Percentiles rank a stretch among this genome's conserved stretches.
Conservation (phyloP, 1,140 invertebrate genomes). For the Pseudobourletiella spinata region DNA sequence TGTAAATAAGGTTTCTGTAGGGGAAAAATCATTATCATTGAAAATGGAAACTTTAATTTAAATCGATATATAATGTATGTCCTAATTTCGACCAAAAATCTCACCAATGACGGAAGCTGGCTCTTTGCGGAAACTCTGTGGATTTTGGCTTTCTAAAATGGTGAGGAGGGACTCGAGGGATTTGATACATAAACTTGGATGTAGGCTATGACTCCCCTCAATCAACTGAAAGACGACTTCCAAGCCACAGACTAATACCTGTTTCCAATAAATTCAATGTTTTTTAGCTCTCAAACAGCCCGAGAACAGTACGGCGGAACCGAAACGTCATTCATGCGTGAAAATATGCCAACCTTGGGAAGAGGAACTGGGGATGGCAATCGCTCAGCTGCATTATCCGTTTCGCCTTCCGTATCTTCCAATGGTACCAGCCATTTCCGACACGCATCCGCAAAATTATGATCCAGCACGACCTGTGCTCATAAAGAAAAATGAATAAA, state of each 20-base stretch:
- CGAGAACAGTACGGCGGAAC: no score
- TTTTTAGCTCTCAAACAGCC: no score
- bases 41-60: no score
- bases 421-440: conserved; percentile 37
- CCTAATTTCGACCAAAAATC: no score
- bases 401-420: conserved; percentile 56
- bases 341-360: no score
- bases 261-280: no score
- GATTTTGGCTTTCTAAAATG: conserved; percentile 79
- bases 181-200: conserved; percentile 75
- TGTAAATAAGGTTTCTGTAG: conserved; percentile 64
- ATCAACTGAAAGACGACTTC: conserved; percentile 85
- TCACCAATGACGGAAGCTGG: conserved; percentile 59
- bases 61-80: no score
- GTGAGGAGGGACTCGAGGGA: conserved; percentile 78
- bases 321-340: no score
- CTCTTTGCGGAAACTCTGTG: conserved; percentile 68
- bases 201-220: conserved; percentile 66
- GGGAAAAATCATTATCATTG: no score
- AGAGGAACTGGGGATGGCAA: conserved; percentile 44
- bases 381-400: conserved; percentile 40
- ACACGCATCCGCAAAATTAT: conserved; percentile 30
- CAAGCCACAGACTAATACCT: conserved; percentile 85
- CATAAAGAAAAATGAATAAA: conserved; percentile 38
- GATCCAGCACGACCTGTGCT: conserved; percentile 20